Percentiles rank a stretch among this genome's conserved stretches.
phyloP scores from a whole-genome alignment of 2,797 vertebrate species.

The Betta splendens region DNA sequence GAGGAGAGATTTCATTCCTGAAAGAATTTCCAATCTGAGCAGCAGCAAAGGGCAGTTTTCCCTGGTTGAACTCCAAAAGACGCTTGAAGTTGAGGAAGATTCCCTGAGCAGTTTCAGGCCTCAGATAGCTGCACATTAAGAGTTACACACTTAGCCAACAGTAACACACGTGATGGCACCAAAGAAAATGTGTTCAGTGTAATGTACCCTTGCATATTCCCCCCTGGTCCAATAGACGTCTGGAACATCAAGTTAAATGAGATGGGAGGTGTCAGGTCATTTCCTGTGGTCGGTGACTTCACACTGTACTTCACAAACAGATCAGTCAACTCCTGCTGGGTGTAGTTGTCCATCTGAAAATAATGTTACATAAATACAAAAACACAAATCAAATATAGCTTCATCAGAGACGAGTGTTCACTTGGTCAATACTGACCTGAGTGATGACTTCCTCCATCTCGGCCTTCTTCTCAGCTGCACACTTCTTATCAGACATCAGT shows the following conservation, averaged over 20 bases:
- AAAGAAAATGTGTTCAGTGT: not conserved
- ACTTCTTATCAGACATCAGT: slow-evolving; percentile 98
- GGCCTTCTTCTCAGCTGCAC: slow-evolving; percentile 88
- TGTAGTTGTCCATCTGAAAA: slow-evolving; percentile 93
- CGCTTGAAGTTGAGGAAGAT: slow-evolving; percentile 99
- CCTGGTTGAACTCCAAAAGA: slow-evolving; percentile 98
- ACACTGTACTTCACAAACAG: slow-evolving; percentile 96
- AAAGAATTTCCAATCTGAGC: slow-evolving; percentile 99
- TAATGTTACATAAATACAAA: not conserved
- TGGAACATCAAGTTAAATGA: slow-evolving; percentile 99
- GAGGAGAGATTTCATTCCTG: slow-evolving; percentile 98
- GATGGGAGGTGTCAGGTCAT: slow-evolving; percentile 92
- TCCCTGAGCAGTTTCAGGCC: slow-evolving; percentile 99
- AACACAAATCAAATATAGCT: not conserved
- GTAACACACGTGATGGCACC: not conserved
- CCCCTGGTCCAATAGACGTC: slow-evolving; percentile 97
- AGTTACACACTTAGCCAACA: not conserved
- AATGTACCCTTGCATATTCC: slow-evolving; percentile 95
- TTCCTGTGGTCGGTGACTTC: slow-evolving; percentile 94
- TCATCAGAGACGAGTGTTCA: not conserved
- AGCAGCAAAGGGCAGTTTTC: slow-evolving; percentile 96
- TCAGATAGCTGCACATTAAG: slow-evolving; percentile 86
- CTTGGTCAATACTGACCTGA: slow-evolving; percentile 80
- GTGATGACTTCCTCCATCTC: slow-evolving; percentile 95
- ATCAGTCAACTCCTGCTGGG: slow-evolving; percentile 90